These are phyloP conservation scores for Australoheros facetus DNA, from an alignment of 2,797 vertebrate species.

Conservation along the genomic window DNA sequence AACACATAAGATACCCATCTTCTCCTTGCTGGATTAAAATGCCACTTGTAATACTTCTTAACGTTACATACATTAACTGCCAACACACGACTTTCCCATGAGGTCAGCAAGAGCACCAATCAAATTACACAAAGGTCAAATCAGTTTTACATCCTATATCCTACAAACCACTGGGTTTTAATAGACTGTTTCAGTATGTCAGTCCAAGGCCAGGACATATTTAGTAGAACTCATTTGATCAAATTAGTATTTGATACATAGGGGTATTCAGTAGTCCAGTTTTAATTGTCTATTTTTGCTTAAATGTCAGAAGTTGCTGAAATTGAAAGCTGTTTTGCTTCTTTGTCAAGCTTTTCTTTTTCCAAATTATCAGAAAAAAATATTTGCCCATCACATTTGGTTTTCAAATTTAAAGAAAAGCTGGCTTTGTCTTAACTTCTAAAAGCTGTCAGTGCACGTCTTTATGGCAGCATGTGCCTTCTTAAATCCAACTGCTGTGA, in stretches of 20 bases:
- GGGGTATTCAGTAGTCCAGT: not conserved
- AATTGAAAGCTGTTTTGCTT: not conserved
- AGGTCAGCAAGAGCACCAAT: not conserved
- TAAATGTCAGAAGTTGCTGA: not conserved
- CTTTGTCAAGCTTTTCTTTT: not conserved
- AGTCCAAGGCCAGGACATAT: not conserved
- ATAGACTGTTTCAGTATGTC: not conserved
- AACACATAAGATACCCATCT: not conserved
- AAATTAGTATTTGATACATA: not conserved
- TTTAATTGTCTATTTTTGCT: not conserved
- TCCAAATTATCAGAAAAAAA: not conserved
- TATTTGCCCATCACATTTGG: not conserved
- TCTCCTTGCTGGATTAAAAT: not conserved
- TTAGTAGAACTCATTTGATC: not conserved
- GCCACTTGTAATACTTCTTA: not conserved
- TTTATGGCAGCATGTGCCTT: not conserved
- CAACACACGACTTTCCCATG: not conserved
- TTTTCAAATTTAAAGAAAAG: not conserved
- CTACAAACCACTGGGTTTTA: not conserved
- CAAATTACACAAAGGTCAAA: slow-evolving; percentile 13
- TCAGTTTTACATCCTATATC: slow-evolving; percentile 5
- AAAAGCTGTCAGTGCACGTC: not conserved
- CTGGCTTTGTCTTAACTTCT: not conserved
- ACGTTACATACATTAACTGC: not conserved
- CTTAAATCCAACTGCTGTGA: not conserved